Conservation (phyloP, 2,888 invertebrate species). For the Monochamus alternatus region DNA sequence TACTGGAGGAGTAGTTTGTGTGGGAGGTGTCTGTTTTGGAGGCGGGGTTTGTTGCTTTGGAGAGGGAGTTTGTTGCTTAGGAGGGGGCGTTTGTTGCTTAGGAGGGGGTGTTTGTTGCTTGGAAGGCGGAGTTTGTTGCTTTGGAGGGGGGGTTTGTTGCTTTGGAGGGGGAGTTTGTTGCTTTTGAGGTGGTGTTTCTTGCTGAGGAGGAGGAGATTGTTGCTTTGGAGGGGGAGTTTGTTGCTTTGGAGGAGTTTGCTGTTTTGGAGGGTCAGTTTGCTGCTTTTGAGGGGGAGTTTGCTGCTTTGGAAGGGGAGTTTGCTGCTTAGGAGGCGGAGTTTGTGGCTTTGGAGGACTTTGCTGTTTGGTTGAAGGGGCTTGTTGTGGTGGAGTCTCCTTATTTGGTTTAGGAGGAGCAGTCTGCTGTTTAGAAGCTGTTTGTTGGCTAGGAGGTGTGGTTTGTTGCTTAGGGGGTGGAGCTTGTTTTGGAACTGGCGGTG, state of each 20-base stretch:
- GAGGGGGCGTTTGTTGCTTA: too few relatives aligned
- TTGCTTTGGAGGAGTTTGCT: not conserved
- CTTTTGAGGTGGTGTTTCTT: not conserved
- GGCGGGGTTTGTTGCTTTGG: too few relatives aligned
- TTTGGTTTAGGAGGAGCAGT: slow-evolving; percentile 42
- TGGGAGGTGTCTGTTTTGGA: too few relatives aligned
- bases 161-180: too few relatives aligned
- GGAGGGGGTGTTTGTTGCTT: too few relatives aligned
- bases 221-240: too few relatives aligned
- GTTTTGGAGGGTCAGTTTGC: not conserved
- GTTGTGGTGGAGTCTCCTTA: slow-evolving; percentile 35
- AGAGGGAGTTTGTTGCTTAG: too few relatives aligned
- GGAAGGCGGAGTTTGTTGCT: too few relatives aligned
- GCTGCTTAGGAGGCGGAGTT: slow-evolving; percentile 42
- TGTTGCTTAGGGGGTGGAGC: slow-evolving; percentile 46
- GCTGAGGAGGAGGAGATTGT: not conserved
- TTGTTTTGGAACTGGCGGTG: slow-evolving; percentile 48
- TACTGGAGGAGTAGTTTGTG: not conserved
- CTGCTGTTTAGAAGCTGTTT: slow-evolving; percentile 45
- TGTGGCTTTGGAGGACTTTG: slow-evolving; percentile 54
- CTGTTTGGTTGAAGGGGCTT: slow-evolving; percentile 28
- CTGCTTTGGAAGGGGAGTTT: slow-evolving; percentile 36
- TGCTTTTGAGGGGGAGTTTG: slow-evolving; percentile 25
- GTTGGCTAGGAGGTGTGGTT: slow-evolving; percentile 46
- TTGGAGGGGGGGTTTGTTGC: too few relatives aligned